Evolutionary conservation across 1,140 invertebrate genomes (phyloP).

Genomic region (Solen grandis): DNA sequence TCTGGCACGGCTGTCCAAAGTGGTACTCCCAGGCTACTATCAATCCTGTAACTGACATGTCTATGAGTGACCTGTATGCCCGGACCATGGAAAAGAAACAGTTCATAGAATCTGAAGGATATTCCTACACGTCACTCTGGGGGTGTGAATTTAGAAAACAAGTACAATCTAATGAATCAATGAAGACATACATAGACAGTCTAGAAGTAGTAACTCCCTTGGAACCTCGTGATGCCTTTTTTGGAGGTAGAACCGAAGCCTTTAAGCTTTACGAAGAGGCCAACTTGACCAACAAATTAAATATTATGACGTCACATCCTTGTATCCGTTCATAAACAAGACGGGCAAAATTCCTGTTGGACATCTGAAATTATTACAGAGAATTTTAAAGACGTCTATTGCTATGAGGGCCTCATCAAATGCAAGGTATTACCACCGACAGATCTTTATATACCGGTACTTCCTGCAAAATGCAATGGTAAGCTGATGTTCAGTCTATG

Average conservation of each 20-base stretch:
- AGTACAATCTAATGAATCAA: background rate
- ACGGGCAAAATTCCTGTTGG: conserved; percentile 22
- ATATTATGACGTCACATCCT: conserved; percentile 29
- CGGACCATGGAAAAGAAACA: conserved; percentile 9
- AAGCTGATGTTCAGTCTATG: conserved; percentile 23
- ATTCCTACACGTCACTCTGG: background rate
- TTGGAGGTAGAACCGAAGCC: conserved; percentile 13
- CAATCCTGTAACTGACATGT: background rate
- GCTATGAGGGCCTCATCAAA: conserved; percentile 23
- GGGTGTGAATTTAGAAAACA: conserved; percentile 14
- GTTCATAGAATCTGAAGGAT: background rate
- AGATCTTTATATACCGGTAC: background rate
- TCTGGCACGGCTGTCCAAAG: conserved; percentile 60
- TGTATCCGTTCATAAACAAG: conserved; percentile 5
- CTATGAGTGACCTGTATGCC: conserved; percentile 41
- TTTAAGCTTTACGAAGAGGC: conserved; percentile 6
- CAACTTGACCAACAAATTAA: background rate
- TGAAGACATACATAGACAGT: conserved; percentile 4
- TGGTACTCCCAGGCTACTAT: conserved; percentile 31
- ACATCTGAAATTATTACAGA: conserved; percentile 8
- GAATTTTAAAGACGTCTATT: background rate
- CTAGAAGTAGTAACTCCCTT: conserved; percentile 7
- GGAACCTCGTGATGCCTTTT: conserved; percentile 28
- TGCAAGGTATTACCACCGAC: conserved; percentile 15
- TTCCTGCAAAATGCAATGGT: conserved; percentile 12